These are phyloP conservation scores for Heliconius charithonia DNA, from an alignment of 2,888 invertebrate genomes.

Conservation along the genomic window DNA sequence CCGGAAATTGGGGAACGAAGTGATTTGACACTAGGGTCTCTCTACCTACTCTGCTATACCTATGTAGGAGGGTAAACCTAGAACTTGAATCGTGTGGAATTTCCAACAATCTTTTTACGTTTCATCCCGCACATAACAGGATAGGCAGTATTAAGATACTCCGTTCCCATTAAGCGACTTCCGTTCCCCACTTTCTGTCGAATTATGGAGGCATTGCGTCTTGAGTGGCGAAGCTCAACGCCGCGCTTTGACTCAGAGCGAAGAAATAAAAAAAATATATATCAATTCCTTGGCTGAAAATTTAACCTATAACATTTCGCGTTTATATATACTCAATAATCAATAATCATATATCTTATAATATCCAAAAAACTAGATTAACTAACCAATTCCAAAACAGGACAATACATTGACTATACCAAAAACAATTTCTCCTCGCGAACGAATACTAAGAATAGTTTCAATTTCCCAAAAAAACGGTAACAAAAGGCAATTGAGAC, in stretches of 20 bases:
- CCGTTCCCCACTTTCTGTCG: neutral
- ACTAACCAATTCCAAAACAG: neutral
- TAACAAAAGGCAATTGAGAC: constrained; percentile 32
- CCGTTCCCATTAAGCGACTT: neutral
- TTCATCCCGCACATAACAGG: too few relatives aligned
- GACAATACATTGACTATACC: constrained; percentile 5
- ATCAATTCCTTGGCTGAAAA: too few relatives aligned
- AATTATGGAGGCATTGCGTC: neutral
- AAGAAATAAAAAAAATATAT: neutral
- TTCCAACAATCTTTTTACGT: too few relatives aligned
- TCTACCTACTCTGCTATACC: neutral
- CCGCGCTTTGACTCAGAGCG: neutral
- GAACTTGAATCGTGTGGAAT: too few relatives aligned
- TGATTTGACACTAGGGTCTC: neutral
- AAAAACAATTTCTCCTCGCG: neutral
- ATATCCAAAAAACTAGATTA: neutral
- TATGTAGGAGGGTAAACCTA: too few relatives aligned
- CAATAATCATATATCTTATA: neutral
- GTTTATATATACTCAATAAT: too few relatives aligned
- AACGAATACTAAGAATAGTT: neutral
- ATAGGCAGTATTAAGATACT: too few relatives aligned
- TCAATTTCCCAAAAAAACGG: constrained; percentile 27
- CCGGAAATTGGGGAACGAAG: neutral
- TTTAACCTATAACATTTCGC: too few relatives aligned
- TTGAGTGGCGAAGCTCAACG: neutral